Conservation (phyloP, 2,888 invertebrate species). For the Plebejus anna region DNA sequence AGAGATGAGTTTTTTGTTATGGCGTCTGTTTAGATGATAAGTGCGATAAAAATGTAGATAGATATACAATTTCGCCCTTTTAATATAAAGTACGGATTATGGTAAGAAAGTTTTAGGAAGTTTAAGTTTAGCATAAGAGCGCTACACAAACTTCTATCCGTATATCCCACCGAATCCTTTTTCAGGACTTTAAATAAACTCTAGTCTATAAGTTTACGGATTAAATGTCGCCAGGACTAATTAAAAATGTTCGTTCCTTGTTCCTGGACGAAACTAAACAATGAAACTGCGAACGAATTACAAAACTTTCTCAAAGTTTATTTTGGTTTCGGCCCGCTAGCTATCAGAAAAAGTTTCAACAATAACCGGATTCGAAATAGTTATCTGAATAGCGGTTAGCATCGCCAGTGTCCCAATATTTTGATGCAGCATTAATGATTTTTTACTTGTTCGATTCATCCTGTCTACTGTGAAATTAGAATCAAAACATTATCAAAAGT, state of each 20-base stretch:
- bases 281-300: slow-evolving; percentile 13
- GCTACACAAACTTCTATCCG: neutral
- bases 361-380: slow-evolving; percentile 13
- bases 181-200: slow-evolving; percentile 2
- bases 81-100: no score
- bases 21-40: no score
- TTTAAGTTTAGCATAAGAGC: neutral
- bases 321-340: slow-evolving; percentile 4
- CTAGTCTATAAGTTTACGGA: slow-evolving; percentile 5
- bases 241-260: slow-evolving; percentile 19
- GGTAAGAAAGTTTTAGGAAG: no score
- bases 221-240: slow-evolving; percentile 22
- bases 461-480: no score
- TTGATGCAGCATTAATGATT: no score
- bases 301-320: slow-evolving; percentile 11
- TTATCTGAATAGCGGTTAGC: neutral
- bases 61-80: no score
- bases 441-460: no score
- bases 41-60: no score
- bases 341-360: slow-evolving; percentile 12
- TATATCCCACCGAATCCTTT: neutral
- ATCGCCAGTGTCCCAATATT: no score
- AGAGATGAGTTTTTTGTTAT: no score
- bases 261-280: slow-evolving; percentile 21
- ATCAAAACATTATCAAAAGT: no score